Conservation (phyloP, 1,140 invertebrate species). For the Onthophagus taurus region DNA sequence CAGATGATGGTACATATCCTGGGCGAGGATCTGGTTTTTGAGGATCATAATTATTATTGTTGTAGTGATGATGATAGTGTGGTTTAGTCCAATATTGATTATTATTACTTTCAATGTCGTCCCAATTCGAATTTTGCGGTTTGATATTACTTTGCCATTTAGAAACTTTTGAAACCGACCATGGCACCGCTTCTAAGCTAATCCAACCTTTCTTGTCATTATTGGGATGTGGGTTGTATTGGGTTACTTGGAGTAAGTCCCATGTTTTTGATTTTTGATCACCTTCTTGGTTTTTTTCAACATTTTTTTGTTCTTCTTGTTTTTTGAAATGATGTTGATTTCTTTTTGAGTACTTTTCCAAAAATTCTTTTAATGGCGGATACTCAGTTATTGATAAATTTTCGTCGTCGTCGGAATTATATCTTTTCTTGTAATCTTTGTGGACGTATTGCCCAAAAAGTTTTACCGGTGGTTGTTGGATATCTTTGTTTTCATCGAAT, state of each 20-base stretch:
- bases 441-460: too few relatives aligned
- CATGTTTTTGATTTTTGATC: conserved; percentile 39
- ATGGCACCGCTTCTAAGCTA: conserved; percentile 63
- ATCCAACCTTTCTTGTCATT: conserved; percentile 68
- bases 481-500: too few relatives aligned
- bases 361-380: conserved; percentile 45
- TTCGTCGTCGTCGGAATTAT: conserved; percentile 19
- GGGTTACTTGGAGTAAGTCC: conserved; percentile 39
- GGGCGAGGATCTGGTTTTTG: neutral
- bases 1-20: neutral
- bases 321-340: conserved; percentile 40
- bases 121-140: conserved; percentile 21
- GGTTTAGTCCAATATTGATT: neutral
- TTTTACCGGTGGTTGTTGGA: too few relatives aligned
- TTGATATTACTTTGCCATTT: conserved; percentile 55
- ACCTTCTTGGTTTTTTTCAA: conserved; percentile 37
- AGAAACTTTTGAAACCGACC: conserved; percentile 68
- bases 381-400: conserved; percentile 33
- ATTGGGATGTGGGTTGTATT: conserved; percentile 47
- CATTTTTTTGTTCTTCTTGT: conserved; percentile 20
- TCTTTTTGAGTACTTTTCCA: conserved; percentile 49
- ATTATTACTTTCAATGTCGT: conserved; percentile 4
- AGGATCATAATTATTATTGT: neutral
- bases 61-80: neutral
- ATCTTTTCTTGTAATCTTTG: conserved; percentile 8